Evolutionary conservation across 2,888 invertebrate species (phyloP), one percentile per base, ranked within the genome.

Genomic region (Plagodis pulveraria): DNA sequence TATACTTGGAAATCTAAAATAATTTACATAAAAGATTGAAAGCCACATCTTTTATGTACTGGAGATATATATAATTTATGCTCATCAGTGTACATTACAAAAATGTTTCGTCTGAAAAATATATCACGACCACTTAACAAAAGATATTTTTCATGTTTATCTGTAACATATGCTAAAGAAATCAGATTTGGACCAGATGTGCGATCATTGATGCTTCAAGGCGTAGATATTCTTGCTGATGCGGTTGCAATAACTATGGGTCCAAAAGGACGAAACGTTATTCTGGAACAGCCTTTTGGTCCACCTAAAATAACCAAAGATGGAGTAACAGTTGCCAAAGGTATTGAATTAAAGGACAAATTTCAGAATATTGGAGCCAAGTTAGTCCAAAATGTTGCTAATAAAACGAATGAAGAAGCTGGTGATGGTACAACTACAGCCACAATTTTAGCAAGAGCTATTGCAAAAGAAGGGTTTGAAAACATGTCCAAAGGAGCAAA

Each of bases 241-340:
- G 99, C 99, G 51, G 99, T 99, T 12, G 99, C 99, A 12, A 98
- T 99, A 34, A 99, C 99, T 8, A 98, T 99, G 99, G 99, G 99
- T 11, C 99, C 99, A 50, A 99, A 99, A 78, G 99, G 99, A 10
- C 96, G 99, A 58, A 99, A 99, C 86, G 99, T 99, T 6, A 99
- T 99, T 74, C 94, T 99, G 72, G 99, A 99, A 89, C 99, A 99
- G 88, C 96, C 97, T 34, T 98, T 98, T 97, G 99, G 99, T 10
- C 97, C 98, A 57, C 99, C 99, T 6, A 99, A 99, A 94, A 99
- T 99, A 77, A 99, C 99, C n/a, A 99, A 99, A 92, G 99, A 99
- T 87, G 99, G 99, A 65, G 99, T 99, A 0, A 99, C 99, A 0
- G 99, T 99, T 9, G 99, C 99, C 12, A 99, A 99, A 92, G 96